A percentile compares a stretch with the other conserved stretches of the same genome.
Evolutionary conservation across 2,113 vertebrate species (phyloP).

Genomic region (Phalacrocorax pelagicus): DNA sequence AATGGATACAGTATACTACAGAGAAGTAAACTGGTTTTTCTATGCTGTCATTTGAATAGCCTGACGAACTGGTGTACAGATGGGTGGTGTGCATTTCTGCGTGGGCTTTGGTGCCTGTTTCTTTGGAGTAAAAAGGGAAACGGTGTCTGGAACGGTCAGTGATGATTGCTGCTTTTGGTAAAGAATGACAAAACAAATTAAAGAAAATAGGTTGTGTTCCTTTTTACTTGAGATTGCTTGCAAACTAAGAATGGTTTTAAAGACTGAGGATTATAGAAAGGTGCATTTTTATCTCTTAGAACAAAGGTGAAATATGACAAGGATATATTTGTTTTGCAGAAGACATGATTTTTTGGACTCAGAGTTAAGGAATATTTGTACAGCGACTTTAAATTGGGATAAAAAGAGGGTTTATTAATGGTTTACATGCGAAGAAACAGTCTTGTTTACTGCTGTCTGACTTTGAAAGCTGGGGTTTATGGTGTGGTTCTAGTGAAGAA

Average conservation of each 20-base stretch:
- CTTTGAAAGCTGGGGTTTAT: slow-evolving; percentile 41
- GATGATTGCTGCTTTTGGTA: background rate
- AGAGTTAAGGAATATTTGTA: slow-evolving; percentile 2
- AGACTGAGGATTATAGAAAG: background rate
- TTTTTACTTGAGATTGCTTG: slow-evolving; percentile 11
- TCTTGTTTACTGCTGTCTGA: slow-evolving; percentile 61
- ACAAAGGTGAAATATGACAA: slow-evolving; percentile 13
- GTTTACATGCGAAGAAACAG: slow-evolving; percentile 61
- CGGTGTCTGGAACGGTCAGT: background rate
- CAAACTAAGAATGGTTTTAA: background rate
- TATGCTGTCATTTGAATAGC: background rate
- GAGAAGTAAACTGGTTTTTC: slow-evolving; percentile 34
- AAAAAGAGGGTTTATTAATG: slow-evolving; percentile 50
- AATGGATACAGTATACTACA: background rate
- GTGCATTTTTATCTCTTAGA: background rate
- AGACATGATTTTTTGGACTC: background rate
- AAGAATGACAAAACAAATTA: background rate
- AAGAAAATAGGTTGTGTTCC: background rate
- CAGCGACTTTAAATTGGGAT: slow-evolving; percentile 39
- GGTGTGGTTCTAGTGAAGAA: slow-evolving; percentile 36
- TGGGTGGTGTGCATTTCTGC: background rate
- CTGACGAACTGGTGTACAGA: background rate
- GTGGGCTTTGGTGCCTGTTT: background rate
- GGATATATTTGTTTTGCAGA: slow-evolving; percentile 13
- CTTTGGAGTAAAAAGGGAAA: background rate